These are phyloP conservation scores for Etheostoma cragini DNA, from an alignment of 2,113 vertebrate species.

Conservation along the genomic window DNA sequence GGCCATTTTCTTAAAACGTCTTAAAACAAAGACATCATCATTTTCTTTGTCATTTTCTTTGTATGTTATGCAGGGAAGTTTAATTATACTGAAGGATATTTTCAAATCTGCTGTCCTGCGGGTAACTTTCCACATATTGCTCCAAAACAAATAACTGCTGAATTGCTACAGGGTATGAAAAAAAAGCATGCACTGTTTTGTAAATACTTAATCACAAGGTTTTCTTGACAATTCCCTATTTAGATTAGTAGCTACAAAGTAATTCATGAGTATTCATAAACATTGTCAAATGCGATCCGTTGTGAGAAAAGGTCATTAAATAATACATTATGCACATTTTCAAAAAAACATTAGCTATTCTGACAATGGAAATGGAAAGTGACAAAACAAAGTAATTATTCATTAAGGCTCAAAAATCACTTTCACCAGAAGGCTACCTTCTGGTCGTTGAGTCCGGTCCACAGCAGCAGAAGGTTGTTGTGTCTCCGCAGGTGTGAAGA, in stretches of 20 bases:
- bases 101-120: not conserved
- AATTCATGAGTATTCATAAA: not conserved
- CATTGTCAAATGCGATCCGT: not conserved
- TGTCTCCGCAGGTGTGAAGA: conserved; percentile 81
- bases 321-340: conserved; percentile 4
- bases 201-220: conserved; percentile 11
- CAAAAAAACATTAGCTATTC: not conserved
- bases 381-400: not conserved
- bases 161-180: not conserved
- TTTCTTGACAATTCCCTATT: not conserved
- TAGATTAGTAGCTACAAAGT: not conserved
- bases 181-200: not conserved
- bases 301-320: not conserved
- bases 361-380: not conserved
- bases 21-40: not conserved
- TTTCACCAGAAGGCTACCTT: conserved; percentile 75
- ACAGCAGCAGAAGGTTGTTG: conserved; percentile 85
- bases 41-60: not conserved
- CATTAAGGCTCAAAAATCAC: not conserved
- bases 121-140: not conserved
- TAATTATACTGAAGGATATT: not conserved
- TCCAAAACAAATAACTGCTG: not conserved
- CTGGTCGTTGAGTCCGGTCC: conserved; percentile 88
- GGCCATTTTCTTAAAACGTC: not conserved
- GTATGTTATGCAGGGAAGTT: not conserved